Evolutionary conservation across 2,888 invertebrate species (phyloP).

Genomic region (Meiosimyza platycephala): DNA sequence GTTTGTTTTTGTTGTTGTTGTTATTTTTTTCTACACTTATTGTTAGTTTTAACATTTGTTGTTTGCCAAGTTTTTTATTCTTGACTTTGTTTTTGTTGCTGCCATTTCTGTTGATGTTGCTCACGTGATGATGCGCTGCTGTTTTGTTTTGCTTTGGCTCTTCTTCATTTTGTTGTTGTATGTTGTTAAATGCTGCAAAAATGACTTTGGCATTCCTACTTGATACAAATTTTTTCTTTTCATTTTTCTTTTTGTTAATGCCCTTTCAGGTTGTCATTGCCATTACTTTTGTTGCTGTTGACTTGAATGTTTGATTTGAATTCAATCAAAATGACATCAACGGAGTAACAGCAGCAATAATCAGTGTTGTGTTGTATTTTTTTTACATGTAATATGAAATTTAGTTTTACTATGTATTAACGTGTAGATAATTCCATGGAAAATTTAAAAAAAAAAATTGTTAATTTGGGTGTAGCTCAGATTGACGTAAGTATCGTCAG

Average conservation of each 20-base stretch:
- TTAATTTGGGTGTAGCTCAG: too few species aligned
- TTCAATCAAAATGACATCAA: conserved; percentile 61
- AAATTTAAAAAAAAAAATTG: too few species aligned
- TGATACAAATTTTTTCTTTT: conserved; percentile 32
- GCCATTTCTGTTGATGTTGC: conserved; percentile 35
- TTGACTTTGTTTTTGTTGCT: conserved; percentile 38
- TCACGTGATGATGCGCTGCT: conserved; percentile 12
- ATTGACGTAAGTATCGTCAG: too few species aligned
- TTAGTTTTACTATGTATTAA: too few species aligned
- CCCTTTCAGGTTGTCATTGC: conserved; percentile 25
- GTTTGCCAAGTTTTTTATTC: conserved; percentile 27
- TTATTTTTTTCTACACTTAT: conserved; percentile 3
- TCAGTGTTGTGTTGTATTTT: too few species aligned
- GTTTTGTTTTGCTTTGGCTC: not conserved
- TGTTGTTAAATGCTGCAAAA: conserved; percentile 49
- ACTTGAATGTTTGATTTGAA: conserved; percentile 60
- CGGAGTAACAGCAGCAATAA: not conserved
- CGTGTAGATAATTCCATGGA: too few species aligned
- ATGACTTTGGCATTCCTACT: conserved; percentile 60
- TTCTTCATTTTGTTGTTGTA: conserved; percentile 1
- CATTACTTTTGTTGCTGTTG: conserved; percentile 45
- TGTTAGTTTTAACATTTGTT: conserved; percentile 31
- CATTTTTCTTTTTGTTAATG: conserved; percentile 9
- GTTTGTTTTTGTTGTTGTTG: conserved; percentile 5
- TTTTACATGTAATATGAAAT: too few species aligned